Conservation (phyloP, 2,113 vertebrate species). For the Lamprologus callipterus region DNA sequence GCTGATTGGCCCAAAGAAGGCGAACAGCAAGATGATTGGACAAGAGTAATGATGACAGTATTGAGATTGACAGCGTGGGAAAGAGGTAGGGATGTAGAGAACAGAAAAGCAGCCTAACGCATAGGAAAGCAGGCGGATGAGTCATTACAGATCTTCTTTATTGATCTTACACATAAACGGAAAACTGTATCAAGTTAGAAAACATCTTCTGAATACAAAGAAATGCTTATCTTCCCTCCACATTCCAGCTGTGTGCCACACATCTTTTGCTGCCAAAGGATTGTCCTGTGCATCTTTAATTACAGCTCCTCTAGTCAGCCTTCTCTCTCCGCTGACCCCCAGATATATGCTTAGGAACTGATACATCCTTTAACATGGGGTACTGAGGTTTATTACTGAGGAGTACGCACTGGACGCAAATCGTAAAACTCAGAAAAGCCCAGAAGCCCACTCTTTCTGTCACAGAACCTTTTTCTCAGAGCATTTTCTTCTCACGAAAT, state of each 20-base stretch:
- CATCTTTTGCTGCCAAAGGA: not conserved
- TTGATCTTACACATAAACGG: not conserved
- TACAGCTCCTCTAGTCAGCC: not conserved
- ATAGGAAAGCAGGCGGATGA: not conserved
- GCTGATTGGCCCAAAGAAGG: not conserved
- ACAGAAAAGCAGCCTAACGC: not conserved
- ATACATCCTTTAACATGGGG: not conserved
- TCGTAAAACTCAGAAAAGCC: not conserved
- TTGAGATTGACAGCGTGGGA: not conserved
- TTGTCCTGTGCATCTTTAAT: not conserved
- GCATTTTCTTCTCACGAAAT: not conserved
- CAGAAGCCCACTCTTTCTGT: not conserved
- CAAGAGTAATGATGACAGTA: not conserved
- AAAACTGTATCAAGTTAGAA: not conserved
- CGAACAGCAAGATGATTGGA: not conserved
- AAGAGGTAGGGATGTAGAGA: not conserved
- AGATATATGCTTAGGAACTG: not conserved
- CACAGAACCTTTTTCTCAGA: not conserved
- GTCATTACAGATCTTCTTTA: not conserved
- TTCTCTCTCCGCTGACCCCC: not conserved
- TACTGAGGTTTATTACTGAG: not conserved
- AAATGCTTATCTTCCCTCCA: not conserved
- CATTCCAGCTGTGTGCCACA: not conserved
- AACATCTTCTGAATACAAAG: not conserved
- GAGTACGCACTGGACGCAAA: rapidly evolving